Conservation (phyloP, 2,797 vertebrate genomes). For the Pitangus sulphuratus region DNA sequence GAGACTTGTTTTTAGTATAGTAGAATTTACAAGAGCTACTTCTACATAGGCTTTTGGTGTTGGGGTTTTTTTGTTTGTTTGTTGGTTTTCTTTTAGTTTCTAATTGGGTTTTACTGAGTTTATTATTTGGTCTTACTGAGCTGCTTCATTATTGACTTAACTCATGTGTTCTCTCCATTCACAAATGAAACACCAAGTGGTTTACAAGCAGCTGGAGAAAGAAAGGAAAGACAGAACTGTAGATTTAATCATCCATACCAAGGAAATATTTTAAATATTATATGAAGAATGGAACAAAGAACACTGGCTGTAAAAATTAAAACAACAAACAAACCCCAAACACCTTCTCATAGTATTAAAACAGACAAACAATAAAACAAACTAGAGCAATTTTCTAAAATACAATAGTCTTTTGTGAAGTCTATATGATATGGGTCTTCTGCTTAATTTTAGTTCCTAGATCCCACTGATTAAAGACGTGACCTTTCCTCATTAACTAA, state of each 20-base stretch:
- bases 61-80: too few species aligned
- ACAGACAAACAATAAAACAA: neutral
- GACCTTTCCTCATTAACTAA: slow-evolving; percentile 2
- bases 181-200: neutral
- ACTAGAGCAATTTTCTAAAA: neutral
- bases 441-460: neutral
- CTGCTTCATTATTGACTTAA: neutral
- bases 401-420: neutral
- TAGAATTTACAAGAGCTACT: neutral
- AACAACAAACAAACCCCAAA: neutral
- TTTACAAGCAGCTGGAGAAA: neutral
- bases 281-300: neutral
- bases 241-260: neutral
- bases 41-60: fast-evolving
- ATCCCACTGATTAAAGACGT: neutral
- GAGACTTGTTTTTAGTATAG: neutral
- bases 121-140: neutral
- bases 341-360: neutral
- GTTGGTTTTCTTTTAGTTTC: too few species aligned
- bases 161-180: neutral
- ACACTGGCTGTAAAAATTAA: neutral
- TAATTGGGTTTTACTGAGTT: neutral
- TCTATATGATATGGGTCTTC: neutral
- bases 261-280: neutral
- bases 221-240: neutral